These are phyloP conservation scores for Bombyx mandarina DNA, from an alignment of 1,140 invertebrate genomes.

Conservation along the genomic window DNA sequence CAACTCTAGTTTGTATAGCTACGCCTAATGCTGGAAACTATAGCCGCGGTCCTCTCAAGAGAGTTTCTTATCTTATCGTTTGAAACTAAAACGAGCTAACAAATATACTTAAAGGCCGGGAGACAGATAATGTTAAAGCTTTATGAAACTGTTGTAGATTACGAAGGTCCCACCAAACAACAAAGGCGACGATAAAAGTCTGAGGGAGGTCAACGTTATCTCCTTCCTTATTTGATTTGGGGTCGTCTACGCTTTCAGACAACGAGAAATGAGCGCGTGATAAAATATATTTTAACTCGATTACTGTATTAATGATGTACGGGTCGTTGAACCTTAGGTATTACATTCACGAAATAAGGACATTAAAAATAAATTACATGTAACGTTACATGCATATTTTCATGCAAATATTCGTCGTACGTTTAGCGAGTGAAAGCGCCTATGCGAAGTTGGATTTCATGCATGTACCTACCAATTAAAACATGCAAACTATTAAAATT, in stretches of 20 bases:
- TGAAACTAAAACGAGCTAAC: slow-evolving; percentile 14
- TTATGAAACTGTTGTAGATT: slow-evolving; percentile 18
- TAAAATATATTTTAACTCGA: slow-evolving; percentile 4
- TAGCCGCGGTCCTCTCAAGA: slow-evolving; percentile 2
- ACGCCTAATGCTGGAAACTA: no score
- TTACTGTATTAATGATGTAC: no score
- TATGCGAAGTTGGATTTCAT: no score
- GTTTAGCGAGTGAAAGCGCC: no score
- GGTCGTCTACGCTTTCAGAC: slow-evolving; percentile 11
- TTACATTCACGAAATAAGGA: no score
- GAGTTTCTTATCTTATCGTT: slow-evolving; percentile 8
- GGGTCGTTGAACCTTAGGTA: background rate
- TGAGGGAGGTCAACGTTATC: slow-evolving; percentile 19
- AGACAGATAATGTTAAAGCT: slow-evolving; percentile 16
- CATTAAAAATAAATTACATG: no score
- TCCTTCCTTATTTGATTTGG: slow-evolving; percentile 21
- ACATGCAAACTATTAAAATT: no score
- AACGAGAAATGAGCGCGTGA: slow-evolving; percentile 9
- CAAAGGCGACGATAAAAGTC: slow-evolving; percentile 11
- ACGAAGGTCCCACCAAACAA: slow-evolving; percentile 13
- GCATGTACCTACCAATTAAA: no score
- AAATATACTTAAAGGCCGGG: slow-evolving; percentile 12
- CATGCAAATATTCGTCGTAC: no score
- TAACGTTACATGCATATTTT: no score
- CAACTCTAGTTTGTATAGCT: no score